Evolutionary conservation across 1,140 invertebrate genomes (phyloP), one percentile per base, ranked within the genome.

Genomic region (Chrysoperla carnea): DNA sequence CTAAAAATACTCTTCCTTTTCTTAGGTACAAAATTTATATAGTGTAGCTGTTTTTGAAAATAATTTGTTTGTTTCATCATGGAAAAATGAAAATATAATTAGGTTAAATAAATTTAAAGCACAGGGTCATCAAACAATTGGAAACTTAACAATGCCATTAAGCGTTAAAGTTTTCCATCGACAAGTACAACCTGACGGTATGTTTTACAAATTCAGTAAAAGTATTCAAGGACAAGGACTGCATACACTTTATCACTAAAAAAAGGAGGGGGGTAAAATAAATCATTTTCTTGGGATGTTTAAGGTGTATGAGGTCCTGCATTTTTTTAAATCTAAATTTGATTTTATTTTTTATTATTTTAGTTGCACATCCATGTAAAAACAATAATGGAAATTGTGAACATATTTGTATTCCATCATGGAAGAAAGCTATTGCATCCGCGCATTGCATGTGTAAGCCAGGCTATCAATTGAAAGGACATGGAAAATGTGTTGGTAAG

Each of bases 11-110:
- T n/a, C n/a, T n/a, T n/a, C n/a, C n/a, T 39, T 41, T 40, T 29
- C 8, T n/a, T 55, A 81, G 72, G 73, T 75, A 2, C 70, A 75
- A 43, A 71, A 77, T 54, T 59, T 83, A 36, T 75, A 76, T 51
- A 73, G 75, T 27, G 67, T 86, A 29, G 70, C 73, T n/a, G 59
- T 83, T 23, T 78, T 84, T 56, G 76, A 80, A 57, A 72, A 70
- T 50, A 67, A 65, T 48, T 54, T 84, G 39, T 83, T 68, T 62
- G 63, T 80, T 39, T 72, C 79, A 29, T 72, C 71, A 37, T 81
- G 78, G 75, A 61, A 66, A 41, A 72, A 78, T 47, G 63, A 69
- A 37, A 69, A 62, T 41, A 69, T 84, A 46, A 61, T 73, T 39
- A 59, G 64, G 40, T 50, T 81, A 33, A 62, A 74, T 50, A 75